Evolutionary conservation across 2,797 vertebrate genomes (phyloP).

Genomic region (Echeneis naucrates): DNA sequence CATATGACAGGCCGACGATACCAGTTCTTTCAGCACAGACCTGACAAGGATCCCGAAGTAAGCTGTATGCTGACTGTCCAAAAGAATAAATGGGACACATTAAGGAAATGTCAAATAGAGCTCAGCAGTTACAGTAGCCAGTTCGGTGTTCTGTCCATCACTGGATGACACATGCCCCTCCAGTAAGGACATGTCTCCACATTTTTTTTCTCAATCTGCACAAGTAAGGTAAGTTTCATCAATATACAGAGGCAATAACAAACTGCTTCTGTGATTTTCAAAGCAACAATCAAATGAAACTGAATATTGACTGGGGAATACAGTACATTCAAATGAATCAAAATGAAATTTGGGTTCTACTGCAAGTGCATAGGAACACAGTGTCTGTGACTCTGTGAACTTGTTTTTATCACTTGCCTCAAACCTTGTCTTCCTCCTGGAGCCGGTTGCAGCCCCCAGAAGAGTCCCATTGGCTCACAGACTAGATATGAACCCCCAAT

Average conservation of each 20-base stretch:
- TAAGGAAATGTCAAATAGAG: constrained; percentile 53
- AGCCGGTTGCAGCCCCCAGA: constrained; percentile 84
- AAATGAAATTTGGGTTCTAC: not conserved
- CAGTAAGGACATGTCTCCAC: constrained; percentile 78
- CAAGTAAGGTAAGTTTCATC: constrained; percentile 1
- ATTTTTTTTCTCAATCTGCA: constrained; percentile 78
- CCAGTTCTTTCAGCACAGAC: constrained; percentile 72
- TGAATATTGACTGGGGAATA: not conserved
- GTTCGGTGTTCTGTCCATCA: constrained; percentile 31
- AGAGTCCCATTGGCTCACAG: constrained; percentile 88
- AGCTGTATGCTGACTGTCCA: constrained; percentile 69
- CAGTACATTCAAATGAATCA: not conserved
- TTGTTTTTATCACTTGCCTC: constrained; percentile 63
- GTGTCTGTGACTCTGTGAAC: not conserved
- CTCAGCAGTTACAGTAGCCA: constrained; percentile 76
- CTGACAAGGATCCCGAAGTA: constrained; percentile 73
- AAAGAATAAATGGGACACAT: constrained; percentile 2
- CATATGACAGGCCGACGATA: constrained; percentile 75
- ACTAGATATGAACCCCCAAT: constrained; percentile 86
- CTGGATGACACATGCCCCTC: constrained; percentile 74
- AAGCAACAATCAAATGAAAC: not conserved
- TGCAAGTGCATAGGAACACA: not conserved
- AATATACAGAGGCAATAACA: not conserved
- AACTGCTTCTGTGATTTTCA: not conserved
- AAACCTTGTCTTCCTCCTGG: constrained; percentile 76